A percentile compares a stretch with the other conserved stretches of the same genome.
phyloP scores from a whole-genome alignment of 2,797 vertebrate genomes.

The Typhlichthys eigenmanni region DNA sequence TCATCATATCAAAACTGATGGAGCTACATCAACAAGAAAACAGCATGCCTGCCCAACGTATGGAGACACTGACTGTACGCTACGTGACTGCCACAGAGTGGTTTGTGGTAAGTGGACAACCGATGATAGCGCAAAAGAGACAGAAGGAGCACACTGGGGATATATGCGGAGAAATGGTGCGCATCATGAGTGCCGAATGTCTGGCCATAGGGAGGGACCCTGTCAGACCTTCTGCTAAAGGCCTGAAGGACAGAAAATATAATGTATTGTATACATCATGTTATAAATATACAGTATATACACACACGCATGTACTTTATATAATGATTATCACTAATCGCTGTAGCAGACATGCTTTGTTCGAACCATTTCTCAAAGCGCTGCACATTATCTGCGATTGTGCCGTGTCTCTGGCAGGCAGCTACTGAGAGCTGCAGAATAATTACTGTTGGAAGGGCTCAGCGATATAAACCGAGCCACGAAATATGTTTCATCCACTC shows the following conservation, averaged over 20 bases:
- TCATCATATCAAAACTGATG: no score
- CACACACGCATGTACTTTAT: slow-evolving; percentile 31
- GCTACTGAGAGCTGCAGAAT: slow-evolving; percentile 13
- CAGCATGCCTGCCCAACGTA: no score
- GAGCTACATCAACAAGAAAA: no score
- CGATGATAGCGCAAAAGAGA: slow-evolving; percentile 60
- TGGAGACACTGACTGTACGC: no score
- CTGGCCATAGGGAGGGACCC: slow-evolving; percentile 72
- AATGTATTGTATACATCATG: not conserved
- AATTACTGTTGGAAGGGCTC: slow-evolving; percentile 38
- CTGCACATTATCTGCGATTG: slow-evolving; percentile 7
- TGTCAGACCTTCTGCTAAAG: slow-evolving; percentile 70
- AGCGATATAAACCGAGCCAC: slow-evolving; percentile 49
- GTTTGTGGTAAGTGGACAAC: slow-evolving; percentile 46
- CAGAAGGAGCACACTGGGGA: slow-evolving; percentile 63
- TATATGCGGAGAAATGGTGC: slow-evolving; percentile 76
- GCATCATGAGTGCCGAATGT: slow-evolving; percentile 75
- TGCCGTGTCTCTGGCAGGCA: slow-evolving; percentile 17
- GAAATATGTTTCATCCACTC: slow-evolving; percentile 71
- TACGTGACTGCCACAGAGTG: slow-evolving; percentile 28
- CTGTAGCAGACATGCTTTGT: slow-evolving; percentile 36
- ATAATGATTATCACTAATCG: slow-evolving; percentile 39
- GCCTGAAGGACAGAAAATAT: slow-evolving; percentile 31
- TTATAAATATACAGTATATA: slow-evolving; percentile 22
- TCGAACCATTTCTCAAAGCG: slow-evolving; percentile 26